These are phyloP conservation scores for Semotilus atromaculatus DNA, from an alignment of 2,797 vertebrate genomes.

Conservation along the genomic window DNA sequence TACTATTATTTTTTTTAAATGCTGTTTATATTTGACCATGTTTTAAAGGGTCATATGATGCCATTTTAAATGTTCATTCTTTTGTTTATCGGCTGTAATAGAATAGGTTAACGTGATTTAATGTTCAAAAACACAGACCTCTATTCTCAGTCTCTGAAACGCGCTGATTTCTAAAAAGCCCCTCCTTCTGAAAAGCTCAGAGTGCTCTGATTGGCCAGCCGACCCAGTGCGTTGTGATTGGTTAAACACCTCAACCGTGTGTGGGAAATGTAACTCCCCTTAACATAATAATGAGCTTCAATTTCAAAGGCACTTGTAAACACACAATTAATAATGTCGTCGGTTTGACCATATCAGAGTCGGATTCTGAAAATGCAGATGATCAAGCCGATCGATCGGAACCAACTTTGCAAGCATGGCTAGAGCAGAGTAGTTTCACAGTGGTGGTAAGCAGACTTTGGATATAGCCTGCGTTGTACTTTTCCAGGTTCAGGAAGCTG, in stretches of 20 bases:
- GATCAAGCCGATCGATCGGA: neutral
- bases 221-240: too few species aligned
- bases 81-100: neutral
- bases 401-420: neutral
- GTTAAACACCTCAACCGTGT: too few species aligned
- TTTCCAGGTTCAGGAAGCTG: neutral
- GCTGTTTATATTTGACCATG: neutral
- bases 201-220: neutral
- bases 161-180: too few species aligned
- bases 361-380: neutral
- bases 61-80: neutral
- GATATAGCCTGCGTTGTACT: neutral
- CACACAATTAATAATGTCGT: too few species aligned
- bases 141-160: neutral
- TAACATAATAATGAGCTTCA: too few species aligned
- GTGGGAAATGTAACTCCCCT: too few species aligned
- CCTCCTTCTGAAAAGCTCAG: neutral
- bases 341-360: neutral
- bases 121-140: neutral
- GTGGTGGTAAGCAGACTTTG: neutral
- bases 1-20: neutral
- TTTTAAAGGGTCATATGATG: neutral
- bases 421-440: neutral
- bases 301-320: too few species aligned
- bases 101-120: neutral